Conservation (phyloP, 2,888 invertebrate species). For the Cerceris ruficornis region DNA sequence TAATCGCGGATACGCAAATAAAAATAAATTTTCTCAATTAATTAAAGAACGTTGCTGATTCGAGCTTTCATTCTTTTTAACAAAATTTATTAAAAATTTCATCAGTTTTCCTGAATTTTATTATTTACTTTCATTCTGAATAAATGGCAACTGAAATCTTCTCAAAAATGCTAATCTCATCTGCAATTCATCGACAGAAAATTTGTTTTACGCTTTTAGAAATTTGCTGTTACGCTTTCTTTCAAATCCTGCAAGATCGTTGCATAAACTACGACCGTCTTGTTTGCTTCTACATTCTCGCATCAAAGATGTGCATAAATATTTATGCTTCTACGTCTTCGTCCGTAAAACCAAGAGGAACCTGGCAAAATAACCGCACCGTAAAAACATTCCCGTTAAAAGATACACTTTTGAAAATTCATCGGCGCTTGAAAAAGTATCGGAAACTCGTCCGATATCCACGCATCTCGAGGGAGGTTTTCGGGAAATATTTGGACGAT, state of each 20-base stretch:
- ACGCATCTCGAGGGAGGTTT: neutral
- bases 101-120: too few relatives aligned
- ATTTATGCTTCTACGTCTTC: conserved; percentile 20
- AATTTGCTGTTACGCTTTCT: neutral
- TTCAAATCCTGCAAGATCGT: neutral
- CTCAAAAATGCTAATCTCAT: too few relatives aligned
- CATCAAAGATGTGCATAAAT: conserved; percentile 37
- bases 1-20: too few relatives aligned
- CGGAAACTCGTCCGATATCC: neutral
- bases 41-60: too few relatives aligned
- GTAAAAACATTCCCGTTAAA: neutral
- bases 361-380: conserved; percentile 26
- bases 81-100: too few relatives aligned
- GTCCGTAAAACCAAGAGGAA: conserved; percentile 10
- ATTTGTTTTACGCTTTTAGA: too few relatives aligned
- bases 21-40: too few relatives aligned
- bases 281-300: neutral
- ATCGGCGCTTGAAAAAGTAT: conserved; percentile 4
- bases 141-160: too few relatives aligned
- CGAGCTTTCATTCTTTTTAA: too few relatives aligned
- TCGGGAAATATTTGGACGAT: neutral
- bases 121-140: too few relatives aligned
- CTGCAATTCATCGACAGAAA: too few relatives aligned
- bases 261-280: neutral
- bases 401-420: conserved; percentile 15